Percentiles rank a stretch among this genome's conserved stretches.
phyloP scores from a whole-genome alignment of 2,888 invertebrate genomes.

The Ichneumon xanthorius region DNA sequence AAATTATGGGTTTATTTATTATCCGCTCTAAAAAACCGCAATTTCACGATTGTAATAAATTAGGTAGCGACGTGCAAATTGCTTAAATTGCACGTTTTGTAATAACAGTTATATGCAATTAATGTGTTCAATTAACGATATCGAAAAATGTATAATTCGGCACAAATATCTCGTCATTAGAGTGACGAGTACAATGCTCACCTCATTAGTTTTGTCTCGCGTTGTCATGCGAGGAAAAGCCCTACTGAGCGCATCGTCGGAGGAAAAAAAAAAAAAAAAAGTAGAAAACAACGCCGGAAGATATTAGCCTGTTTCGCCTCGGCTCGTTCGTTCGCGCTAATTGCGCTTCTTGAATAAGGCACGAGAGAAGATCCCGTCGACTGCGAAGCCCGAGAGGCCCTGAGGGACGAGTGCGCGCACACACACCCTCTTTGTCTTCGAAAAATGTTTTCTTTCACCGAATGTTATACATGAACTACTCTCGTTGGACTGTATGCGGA shows the following conservation, averaged over 20 bases:
- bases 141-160: neutral
- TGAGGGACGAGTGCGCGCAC: conserved; percentile 9
- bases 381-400: neutral
- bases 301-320: conserved; percentile 28
- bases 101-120: neutral
- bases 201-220: neutral
- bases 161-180: neutral
- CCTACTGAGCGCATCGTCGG: neutral
- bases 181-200: neutral
- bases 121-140: neutral
- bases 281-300: conserved; percentile 13
- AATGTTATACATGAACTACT: conserved; percentile 1
- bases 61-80: too few relatives aligned
- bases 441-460: conserved; percentile 22
- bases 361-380: conserved; percentile 9
- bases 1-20: too few relatives aligned
- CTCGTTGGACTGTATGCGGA: neutral
- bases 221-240: neutral
- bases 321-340: conserved; percentile 29
- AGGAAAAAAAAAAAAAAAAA: neutral
- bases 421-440: neutral
- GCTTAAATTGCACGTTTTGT: too few relatives aligned
- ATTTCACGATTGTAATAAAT: too few relatives aligned
- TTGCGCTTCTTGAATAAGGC: conserved; percentile 38
- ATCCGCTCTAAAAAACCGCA: too few relatives aligned